Evolutionary conservation across 2,888 invertebrate species (phyloP), one percentile per base, ranked within the genome.

Genomic region (Emmelina monodactyla): DNA sequence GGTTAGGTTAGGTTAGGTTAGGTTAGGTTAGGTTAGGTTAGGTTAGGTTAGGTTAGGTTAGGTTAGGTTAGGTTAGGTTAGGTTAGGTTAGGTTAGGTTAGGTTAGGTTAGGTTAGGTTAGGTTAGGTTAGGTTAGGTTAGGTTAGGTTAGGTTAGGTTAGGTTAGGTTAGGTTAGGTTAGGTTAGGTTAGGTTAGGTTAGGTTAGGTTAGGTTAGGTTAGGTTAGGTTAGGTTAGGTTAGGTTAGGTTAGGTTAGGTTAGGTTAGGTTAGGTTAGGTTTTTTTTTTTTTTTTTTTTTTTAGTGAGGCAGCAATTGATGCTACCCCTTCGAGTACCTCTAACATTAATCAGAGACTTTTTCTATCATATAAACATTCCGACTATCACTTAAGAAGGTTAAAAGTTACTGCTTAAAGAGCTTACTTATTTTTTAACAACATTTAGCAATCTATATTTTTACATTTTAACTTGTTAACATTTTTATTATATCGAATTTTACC

Each of bases 121-220:
- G 40, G 38, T 41, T 37, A 41, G 41, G 41, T 41, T 41, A 41
- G 41, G 41, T 41, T 38, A 38, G 41, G 41, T 41, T 41, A 41
- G 41, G 41, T 41, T 41, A 41, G 41, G 41, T 41, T 41, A 41
- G 41, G 41, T 41, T 41, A 38, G 40, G 40, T 40, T 40, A 40
- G 40, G 40, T 40, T 40, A 40, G 40, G 39, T 39, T 39, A 39
- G 39, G 22, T 39, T 39, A 39, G 39, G 40, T 40, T 40, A 40
- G 40, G 37, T 19, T 6, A 9, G 35, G 19, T 33, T 22, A 25
- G 33, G 33, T 40, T 43, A 9, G 41, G 19, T 19, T 45, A 43
- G 47, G 45, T 47, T 44, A 44, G 45, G 44, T 47, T 44, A 42
- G 43, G 42, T 43, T 40, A 41, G 42, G 41, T 43, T 41, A 41